phyloP scores from a whole-genome alignment of 2,888 invertebrate species.

The Steromphala cineraria region DNA sequence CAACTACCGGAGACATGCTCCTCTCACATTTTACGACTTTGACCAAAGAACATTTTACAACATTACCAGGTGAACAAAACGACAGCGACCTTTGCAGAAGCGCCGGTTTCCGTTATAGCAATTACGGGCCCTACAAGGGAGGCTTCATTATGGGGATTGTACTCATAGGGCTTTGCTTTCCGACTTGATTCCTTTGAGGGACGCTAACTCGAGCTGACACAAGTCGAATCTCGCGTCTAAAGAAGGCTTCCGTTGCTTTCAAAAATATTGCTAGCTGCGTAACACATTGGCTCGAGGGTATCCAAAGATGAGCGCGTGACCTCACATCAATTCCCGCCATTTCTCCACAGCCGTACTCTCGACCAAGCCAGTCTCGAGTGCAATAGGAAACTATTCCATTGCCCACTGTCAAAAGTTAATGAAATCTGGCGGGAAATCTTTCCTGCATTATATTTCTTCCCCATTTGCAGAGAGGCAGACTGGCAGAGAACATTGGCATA shows the following conservation, averaged over 20 bases:
- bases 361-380: slow-evolving; percentile 1
- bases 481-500: neutral
- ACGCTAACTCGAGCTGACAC: neutral
- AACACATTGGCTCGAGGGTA: slow-evolving; percentile 7
- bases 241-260: slow-evolving; percentile 9
- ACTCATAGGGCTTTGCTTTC: neutral
- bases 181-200: neutral
- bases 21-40: too few species aligned
- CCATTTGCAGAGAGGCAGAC: neutral
- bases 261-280: neutral
- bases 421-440: slow-evolving; percentile 17
- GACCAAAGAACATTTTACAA: neutral
- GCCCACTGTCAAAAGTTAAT: slow-evolving; percentile 13
- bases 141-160: neutral
- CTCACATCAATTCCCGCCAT: slow-evolving; percentile 17
- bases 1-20: too few species aligned
- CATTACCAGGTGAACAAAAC: neutral
- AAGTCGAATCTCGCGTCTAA: neutral
- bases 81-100: neutral
- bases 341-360: neutral
- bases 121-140: neutral
- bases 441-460: neutral
- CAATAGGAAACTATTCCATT: slow-evolving; percentile 4
- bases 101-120: neutral
- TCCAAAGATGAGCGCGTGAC: slow-evolving; percentile 14